Conservation (phyloP, 2,888 invertebrate species). For the Esperia sulphurella region DNA sequence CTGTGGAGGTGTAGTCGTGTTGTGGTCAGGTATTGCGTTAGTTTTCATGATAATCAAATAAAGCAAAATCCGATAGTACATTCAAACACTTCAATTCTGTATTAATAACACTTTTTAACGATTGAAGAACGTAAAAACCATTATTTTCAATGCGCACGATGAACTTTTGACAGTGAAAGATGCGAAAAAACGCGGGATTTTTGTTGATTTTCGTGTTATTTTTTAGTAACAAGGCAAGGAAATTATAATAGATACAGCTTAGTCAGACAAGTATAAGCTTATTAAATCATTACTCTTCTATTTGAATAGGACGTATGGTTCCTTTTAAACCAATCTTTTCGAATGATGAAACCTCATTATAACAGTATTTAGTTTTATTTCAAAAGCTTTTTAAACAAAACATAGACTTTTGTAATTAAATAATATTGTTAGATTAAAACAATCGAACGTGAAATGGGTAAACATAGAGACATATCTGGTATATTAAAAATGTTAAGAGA, state of each 20-base stretch:
- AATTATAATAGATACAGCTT: too few relatives aligned
- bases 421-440: background rate
- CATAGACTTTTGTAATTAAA: background rate
- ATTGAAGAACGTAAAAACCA: constrained; percentile 25
- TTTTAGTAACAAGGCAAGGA: too few relatives aligned
- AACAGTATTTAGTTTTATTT: background rate
- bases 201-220: background rate
- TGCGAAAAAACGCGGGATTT: constrained; percentile 58
- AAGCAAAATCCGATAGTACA: background rate
- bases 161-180: constrained; percentile 43
- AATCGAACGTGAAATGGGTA: background rate
- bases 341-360: too few relatives aligned
- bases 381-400: too few relatives aligned
- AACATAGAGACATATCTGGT: background rate
- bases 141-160: constrained; percentile 28
- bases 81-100: background rate
- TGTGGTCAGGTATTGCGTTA: constrained; percentile 51
- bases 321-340: too few relatives aligned
- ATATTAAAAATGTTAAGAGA: constrained; percentile 40
- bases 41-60: constrained; percentile 52
- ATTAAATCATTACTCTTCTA: too few relatives aligned
- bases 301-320: too few relatives aligned
- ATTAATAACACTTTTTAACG: constrained; percentile 7
- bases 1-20: constrained; percentile 64
- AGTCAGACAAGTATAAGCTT: too few relatives aligned